Base-by-base conservation (phyloP, 2,888 invertebrate species). In the Drosophila mimica region DNA sequence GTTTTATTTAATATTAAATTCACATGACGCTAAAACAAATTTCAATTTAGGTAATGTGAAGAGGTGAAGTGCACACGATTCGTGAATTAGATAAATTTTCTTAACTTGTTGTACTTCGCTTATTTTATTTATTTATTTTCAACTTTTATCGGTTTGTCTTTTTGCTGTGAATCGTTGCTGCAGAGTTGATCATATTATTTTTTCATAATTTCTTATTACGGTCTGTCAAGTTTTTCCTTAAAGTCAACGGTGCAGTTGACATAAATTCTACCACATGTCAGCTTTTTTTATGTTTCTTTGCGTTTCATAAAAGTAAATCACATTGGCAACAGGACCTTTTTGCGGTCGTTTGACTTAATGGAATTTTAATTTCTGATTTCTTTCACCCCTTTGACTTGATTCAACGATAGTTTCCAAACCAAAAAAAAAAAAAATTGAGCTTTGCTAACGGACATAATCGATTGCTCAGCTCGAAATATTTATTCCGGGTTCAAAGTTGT, bases 331-430 rank as follows among this genome's bases (percentile, higher is more conserved):
- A 36, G 64, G 63, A 54, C 66, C 62, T 68, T 85, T 80, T 85
- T 53, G 79, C 77, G 86, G 70, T 79, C 71, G 59, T 57, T 85
- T 82, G 72, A 70, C 69, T 74, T 85, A 80, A 83, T 88, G 86
- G 67, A 63, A 75, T 82, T 88, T 83, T 88, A 85, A 83, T 83
- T 85, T 74, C 69, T 58, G 63, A 71, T 54, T 52, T 68, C 66
- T 69, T 70, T 82, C 81, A 79, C 80, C 67, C 74, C 72, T 60
- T 38, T 69, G 17, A 20, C 4, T 15, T 2, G 15, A 46, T 46
- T 25, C 15, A 28, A 17, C 13, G 31, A 40, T 36, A 65, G 58
- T 34, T 36, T 25, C 11, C 46, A 25, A 2, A 7, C 46, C 8
- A 13, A 1, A 31, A 34, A 8, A 3, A 49, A 34, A 46, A 36